Base-by-base conservation (phyloP, 2,888 invertebrate genomes). In the Coelinius sp. region DNA sequence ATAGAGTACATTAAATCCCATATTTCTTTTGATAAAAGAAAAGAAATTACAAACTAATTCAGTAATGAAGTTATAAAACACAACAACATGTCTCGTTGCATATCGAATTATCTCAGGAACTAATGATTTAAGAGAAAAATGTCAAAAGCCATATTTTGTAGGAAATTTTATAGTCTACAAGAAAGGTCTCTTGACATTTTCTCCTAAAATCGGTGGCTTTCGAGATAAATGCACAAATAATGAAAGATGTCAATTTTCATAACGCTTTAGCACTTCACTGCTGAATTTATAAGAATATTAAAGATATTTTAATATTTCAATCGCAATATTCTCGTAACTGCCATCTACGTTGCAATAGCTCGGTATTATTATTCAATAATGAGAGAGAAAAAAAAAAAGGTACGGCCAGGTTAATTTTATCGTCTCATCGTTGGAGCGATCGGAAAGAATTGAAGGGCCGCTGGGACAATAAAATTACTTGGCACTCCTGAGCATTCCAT, bases 381-480 rank as follows among this genome's bases (percentile, higher is more conserved):
- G 14, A 59, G 7, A 8, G 14, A 31, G 10, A 35, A 59, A 3
- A 17, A 59, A 35, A 31, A 59, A 3, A 17, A 59, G 20, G 14
- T 59, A 12, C 4, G 53, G 53, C 53, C 59, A 59, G 35, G 59
- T 27, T 14, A 35, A 59, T 59, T 31, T 59, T 59, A 59, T 31
- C 59, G 59, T 59, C 59, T 31, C 59, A 59, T 59, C 35, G 27
- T 35, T 59, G 35, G 27, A 59, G 59, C 35, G 31, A 59, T 35
- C 31, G 14, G 31, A 59, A 31, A 31, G n/a, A 31, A 3, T 31
- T 31, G 31, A 59, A 59, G 31, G 31, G 31, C 59, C 31, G 59
- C 59, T 59, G 59, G 35, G 59, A 35, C 59, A 31, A 59, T 59
- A 59, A 35, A 59, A 59, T 59, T 35, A 53, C 27, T 17, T 59